Conservation (phyloP, 1,140 invertebrate species). For the Drosophila lacteicornis region DNA sequence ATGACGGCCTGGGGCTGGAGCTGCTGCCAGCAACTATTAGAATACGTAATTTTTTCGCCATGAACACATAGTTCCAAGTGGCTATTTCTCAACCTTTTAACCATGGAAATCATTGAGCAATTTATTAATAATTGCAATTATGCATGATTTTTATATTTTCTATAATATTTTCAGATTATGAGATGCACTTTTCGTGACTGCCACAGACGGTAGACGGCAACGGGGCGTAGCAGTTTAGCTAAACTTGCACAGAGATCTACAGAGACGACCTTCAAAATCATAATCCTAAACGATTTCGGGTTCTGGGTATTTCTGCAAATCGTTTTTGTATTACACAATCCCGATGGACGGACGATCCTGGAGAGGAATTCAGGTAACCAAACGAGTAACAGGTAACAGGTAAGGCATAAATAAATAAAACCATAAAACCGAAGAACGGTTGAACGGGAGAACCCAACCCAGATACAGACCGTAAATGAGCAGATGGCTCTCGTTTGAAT, state of each 20-base stretch:
- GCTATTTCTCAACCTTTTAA: slow-evolving; percentile 42
- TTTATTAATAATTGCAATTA: slow-evolving; percentile 65
- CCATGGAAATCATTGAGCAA: slow-evolving; percentile 62
- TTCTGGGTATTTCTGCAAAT: slow-evolving; percentile 8
- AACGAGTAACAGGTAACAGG: background rate
- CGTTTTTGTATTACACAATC: slow-evolving; percentile 6
- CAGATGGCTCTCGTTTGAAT: slow-evolving; percentile 5
- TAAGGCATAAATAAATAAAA: background rate
- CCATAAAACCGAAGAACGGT: background rate
- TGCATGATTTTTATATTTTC: slow-evolving; percentile 54
- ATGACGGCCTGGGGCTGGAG: background rate
- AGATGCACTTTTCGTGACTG: slow-evolving; percentile 43
- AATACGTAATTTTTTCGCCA: slow-evolving; percentile 38
- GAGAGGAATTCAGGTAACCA: background rate
- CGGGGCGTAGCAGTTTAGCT: background rate
- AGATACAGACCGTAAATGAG: slow-evolving; percentile 6
- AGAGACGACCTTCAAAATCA: slow-evolving; percentile 36
- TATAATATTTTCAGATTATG: slow-evolving; percentile 47
- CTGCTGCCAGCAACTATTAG: background rate
- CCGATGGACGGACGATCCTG: background rate
- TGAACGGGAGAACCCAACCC: slow-evolving; percentile 6
- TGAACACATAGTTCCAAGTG: slow-evolving; percentile 22
- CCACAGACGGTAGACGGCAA: background rate
- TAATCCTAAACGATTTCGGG: background rate
- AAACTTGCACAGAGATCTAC: background rate